Percentiles rank a stretch among this genome's conserved stretches.
Evolutionary conservation across 53 echinoderm and acorn worm species (phyloP).

Genomic region (Stichopus horrens): DNA sequence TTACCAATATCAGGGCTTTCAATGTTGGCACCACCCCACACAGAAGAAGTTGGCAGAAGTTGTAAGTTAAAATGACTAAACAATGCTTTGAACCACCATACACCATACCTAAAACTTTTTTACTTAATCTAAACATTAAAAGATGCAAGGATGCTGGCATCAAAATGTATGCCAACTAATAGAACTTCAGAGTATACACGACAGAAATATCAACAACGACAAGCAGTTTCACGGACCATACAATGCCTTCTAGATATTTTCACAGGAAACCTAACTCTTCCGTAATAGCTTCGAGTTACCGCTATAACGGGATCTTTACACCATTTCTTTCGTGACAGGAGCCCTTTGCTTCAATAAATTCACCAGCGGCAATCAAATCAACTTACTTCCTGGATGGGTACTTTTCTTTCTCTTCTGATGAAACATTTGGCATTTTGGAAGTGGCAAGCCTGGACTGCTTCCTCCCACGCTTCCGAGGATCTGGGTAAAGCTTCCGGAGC

Average conservation of each 20-base stretch:
- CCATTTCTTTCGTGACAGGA: neutral
- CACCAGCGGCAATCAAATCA: neutral
- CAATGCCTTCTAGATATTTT: neutral
- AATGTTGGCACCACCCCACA: too few species aligned
- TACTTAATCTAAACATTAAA: too few species aligned
- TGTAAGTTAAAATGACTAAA: too few species aligned
- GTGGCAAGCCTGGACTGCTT: constrained; percentile 5
- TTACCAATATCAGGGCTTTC: too few species aligned
- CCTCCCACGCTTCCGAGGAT: constrained; percentile 8
- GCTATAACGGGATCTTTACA: neutral
- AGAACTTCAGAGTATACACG: too few species aligned
- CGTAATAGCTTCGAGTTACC: neutral
- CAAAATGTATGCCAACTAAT: too few species aligned
- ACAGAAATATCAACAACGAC: too few species aligned
- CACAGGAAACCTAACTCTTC: neutral
- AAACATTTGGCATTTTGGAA: constrained; percentile 40
- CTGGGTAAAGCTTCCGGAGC: constrained; percentile 30
- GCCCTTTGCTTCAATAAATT: neutral
- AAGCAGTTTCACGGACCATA: too few species aligned
- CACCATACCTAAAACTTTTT: too few species aligned
- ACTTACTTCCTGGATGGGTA: constrained; percentile 40
- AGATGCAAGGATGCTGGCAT: too few species aligned
- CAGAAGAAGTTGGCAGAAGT: too few species aligned
- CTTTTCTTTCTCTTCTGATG: constrained; percentile 39
- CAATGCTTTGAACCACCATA: too few species aligned